A percentile compares a stretch with the other conserved stretches of the same genome.
Conservation (phyloP, 2,797 vertebrate genomes). For the Coranthus polyacanthus region DNA sequence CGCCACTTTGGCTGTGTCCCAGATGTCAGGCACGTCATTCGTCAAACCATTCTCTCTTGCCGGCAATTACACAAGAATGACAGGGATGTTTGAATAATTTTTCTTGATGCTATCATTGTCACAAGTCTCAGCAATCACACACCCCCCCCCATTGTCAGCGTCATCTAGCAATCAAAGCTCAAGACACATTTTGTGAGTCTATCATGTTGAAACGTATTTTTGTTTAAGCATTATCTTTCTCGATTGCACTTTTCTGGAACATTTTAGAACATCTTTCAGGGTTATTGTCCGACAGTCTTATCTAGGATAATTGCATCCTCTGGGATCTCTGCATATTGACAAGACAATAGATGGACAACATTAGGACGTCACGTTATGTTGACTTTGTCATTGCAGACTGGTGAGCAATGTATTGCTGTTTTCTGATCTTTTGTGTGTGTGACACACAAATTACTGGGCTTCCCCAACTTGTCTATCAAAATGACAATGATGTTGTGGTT, state of each 20-base stretch:
- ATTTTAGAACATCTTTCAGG: too few species aligned
- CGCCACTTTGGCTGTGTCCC: constrained; percentile 62
- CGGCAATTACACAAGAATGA: constrained; percentile 69
- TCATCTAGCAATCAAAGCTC: constrained; percentile 14
- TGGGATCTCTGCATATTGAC: constrained; percentile 43
- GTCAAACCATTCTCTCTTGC: constrained; percentile 57
- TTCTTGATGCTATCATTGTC: constrained; percentile 57
- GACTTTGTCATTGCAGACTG: constrained; percentile 17
- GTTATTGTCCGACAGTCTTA: constrained; percentile 35
- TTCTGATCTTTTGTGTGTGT: constrained; percentile 2
- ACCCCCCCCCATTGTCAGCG: constrained; percentile 31
- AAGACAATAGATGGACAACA: constrained; percentile 47
- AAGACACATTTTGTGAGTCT: constrained; percentile 12
- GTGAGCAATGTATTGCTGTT: constrained; percentile 8
- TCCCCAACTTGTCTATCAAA: constrained; percentile 47
- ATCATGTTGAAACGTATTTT: constrained; percentile 15
- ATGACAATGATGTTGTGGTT: constrained; percentile 45
- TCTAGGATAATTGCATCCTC: constrained; percentile 43
- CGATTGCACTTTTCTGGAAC: constrained; percentile 16
- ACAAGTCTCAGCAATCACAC: constrained; percentile 48
- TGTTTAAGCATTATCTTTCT: background rate
- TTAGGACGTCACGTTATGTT: constrained; percentile 51
- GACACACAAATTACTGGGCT: constrained; percentile 54
- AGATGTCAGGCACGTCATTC: constrained; percentile 68
- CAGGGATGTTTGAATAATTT: constrained; percentile 61